Conservation (phyloP, 1,140 invertebrate species). For the Drosophila gunungcola region DNA sequence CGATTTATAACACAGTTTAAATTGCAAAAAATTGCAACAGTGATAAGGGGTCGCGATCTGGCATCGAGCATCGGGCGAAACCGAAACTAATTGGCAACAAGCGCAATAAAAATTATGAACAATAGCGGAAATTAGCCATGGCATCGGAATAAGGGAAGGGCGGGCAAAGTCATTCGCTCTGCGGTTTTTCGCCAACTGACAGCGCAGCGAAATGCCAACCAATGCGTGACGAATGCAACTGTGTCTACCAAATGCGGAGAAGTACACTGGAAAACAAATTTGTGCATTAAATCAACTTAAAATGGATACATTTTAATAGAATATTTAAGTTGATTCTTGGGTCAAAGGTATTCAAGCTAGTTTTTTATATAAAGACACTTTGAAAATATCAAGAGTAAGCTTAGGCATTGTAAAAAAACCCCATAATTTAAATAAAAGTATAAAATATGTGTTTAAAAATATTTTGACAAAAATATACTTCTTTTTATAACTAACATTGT, state of each 20-base stretch:
- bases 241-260: constrained; percentile 6
- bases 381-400: too few species aligned
- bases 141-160: constrained; percentile 28
- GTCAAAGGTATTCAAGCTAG: too few species aligned
- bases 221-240: constrained; percentile 71
- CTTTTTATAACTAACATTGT: too few species aligned
- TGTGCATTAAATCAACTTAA: not conserved
- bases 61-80: constrained; percentile 55
- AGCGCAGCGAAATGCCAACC: constrained; percentile 80
- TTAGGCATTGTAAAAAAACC: too few species aligned
- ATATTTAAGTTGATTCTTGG: too few species aligned
- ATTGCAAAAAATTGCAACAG: constrained; percentile 80
- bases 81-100: constrained; percentile 84
- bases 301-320: too few species aligned
- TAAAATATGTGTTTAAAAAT: too few species aligned
- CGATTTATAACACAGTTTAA: constrained; percentile 79
- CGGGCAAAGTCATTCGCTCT: constrained; percentile 52
- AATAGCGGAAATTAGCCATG: constrained; percentile 80
- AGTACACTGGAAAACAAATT: not conserved
- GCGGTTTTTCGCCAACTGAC: constrained; percentile 73
- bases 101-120: constrained; percentile 84
- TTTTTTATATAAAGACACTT: too few species aligned
- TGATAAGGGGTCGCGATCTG: constrained; percentile 27
- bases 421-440: too few species aligned
- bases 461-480: too few species aligned